Evolutionary conservation across 1,140 invertebrate genomes (phyloP).

Genomic region (Drosophila nikananu): DNA sequence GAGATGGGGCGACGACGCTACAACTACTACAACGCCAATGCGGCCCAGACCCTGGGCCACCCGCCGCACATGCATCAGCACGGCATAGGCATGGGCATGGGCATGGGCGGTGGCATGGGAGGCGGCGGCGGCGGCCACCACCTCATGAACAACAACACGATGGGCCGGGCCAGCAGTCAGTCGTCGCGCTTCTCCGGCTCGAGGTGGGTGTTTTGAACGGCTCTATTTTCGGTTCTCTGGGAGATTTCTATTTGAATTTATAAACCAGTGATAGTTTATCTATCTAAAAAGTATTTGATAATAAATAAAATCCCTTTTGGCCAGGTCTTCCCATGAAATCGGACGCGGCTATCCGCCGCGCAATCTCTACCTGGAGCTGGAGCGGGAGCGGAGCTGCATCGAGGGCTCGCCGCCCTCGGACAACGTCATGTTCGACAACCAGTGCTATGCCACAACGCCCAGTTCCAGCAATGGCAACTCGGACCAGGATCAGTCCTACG

Average conservation of each 20-base stretch:
- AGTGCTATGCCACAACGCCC: constrained; percentile 96
- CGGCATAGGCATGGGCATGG: constrained; percentile 59
- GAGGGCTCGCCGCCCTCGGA: constrained; percentile 95
- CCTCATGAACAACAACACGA: constrained; percentile 85
- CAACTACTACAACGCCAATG: constrained; percentile 86
- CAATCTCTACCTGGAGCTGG: constrained; percentile 93
- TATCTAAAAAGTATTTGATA: neutral
- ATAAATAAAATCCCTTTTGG: neutral
- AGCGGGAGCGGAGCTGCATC: constrained; percentile 88
- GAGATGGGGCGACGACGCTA: constrained; percentile 93
- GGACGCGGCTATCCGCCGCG: constrained; percentile 86
- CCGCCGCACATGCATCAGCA: constrained; percentile 86
- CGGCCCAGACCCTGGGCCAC: constrained; percentile 79
- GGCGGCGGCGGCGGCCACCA: constrained; percentile 67
- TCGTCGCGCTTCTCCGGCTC: constrained; percentile 86
- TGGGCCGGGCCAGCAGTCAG: constrained; percentile 82
- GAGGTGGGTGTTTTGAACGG: constrained; percentile 72
- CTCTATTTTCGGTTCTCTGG: neutral
- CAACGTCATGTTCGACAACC: constrained; percentile 96
- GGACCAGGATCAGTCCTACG: constrained; percentile 91
- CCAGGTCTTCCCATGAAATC: constrained; percentile 89
- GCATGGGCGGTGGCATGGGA: constrained; percentile 46
- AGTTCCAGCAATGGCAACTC: constrained; percentile 96
- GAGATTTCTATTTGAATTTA: too few species aligned
- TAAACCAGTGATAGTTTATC: neutral